Base-by-base conservation (phyloP, 23 tunicate genomes). In the Aplidium turbinatum region DNA sequence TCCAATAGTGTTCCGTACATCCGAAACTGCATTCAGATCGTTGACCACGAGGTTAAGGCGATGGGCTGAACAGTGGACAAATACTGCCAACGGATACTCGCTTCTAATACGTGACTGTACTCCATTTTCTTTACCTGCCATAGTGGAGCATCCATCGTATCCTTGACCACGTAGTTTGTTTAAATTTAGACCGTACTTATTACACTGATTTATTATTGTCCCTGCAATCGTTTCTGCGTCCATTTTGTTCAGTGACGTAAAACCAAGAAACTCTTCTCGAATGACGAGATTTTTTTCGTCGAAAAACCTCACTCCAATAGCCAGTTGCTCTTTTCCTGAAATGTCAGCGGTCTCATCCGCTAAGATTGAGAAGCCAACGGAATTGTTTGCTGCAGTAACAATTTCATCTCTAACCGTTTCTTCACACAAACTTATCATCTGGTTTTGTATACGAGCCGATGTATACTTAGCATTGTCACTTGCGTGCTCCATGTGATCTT, bases 141-240 rank as follows among this genome's bases (percentile, higher is more conserved):
- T 34, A 19, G 73, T 20, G 4, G 51, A 66, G 73, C 52, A 66
- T 22, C 52, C 73, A 35, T 5, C 73, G 5, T 66, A 66, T 21
- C 73, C 73, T 35, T 35, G 51, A 52, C 73, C 73, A 35, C 27
- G 24, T 31, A 34, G 73, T 66, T 66, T 66, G 51, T 66, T 35
- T 20, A 66, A 35, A 66, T 66, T 35, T 33, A 66, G 20, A 36
- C 52, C 73, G 21, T 31, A 66, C 40, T 66, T 35, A 31, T 61
- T 31, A 38, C 36, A 6, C 9, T 61, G 38, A 24, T 61, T 38
- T 54, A 54, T 54, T 13, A 54, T 54, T 54, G 60, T n/a, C 60
- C 4, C 60, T 54, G 60, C 60, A 54, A 54, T 54, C 22, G 60
- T 54, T 54, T 13, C 22, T 11, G 60, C 22, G 19, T 11, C 60